Conservation (phyloP, 2,113 vertebrate species). For the Phrynosoma platyrhinos region DNA sequence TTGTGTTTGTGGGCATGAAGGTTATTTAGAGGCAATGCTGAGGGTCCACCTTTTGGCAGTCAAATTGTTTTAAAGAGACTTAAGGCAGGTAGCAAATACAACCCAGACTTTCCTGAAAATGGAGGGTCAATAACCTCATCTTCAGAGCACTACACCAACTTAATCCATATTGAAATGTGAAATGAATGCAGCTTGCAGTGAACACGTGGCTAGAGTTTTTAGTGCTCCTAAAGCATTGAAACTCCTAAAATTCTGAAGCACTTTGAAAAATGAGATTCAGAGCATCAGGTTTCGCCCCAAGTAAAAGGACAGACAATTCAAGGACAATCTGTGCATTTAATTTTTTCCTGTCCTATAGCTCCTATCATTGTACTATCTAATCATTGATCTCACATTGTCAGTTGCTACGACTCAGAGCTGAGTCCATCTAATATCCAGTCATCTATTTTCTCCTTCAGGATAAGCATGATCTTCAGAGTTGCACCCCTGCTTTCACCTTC, state of each 20-base stretch:
- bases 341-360: constrained; percentile 10
- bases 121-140: constrained; percentile 16
- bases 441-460: constrained; percentile 19
- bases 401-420: neutral
- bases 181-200: constrained; percentile 13
- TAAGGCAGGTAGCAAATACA: neutral
- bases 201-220: neutral
- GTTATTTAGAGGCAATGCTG: constrained; percentile 8
- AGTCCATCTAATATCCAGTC: neutral
- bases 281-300: constrained; percentile 11
- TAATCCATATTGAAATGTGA: constrained; percentile 33
- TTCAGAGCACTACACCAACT: constrained; percentile 27
- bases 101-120: neutral
- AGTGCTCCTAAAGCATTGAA: neutral
- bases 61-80: constrained; percentile 9
- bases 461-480: constrained; percentile 7
- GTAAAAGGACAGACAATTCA: neutral
- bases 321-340: neutral
- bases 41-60: constrained; percentile 1
- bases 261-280: constrained; percentile 36
- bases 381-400: constrained; percentile 10
- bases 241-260: constrained; percentile 12
- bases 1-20: neutral
- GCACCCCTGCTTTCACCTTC: constrained; percentile 26
- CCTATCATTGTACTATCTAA: constrained; percentile 20